Percentiles rank a stretch among this genome's conserved stretches.
Conservation (phyloP, 2,113 vertebrate genomes). For the Hiodon tergisus region DNA sequence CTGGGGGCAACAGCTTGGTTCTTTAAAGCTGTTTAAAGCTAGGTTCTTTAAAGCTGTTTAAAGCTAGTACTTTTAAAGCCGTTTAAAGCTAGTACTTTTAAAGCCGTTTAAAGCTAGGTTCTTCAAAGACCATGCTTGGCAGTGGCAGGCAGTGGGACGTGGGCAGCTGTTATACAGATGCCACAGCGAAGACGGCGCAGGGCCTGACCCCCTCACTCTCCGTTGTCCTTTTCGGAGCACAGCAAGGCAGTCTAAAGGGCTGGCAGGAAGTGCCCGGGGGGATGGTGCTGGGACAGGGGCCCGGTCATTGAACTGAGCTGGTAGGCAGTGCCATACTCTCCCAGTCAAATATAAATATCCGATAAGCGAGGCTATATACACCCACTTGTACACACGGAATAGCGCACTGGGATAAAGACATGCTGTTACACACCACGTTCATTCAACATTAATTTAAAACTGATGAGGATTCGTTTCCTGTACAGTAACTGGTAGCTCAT, state of each 20-base stretch:
- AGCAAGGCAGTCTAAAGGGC: not conserved
- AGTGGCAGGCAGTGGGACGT: not conserved
- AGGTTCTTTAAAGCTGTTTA: no score
- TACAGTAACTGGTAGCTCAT: not conserved
- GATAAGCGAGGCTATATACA: no score
- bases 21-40: not conserved
- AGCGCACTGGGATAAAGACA: no score
- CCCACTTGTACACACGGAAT: no score
- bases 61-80: no score
- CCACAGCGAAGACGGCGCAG: slow-evolving; percentile 3
- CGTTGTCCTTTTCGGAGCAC: not conserved
- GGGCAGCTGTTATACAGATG: slow-evolving; percentile 19
- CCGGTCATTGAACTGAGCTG: not conserved
- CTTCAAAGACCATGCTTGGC: not conserved
- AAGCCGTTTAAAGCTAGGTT: no score
- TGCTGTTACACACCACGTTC: no score
- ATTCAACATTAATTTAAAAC: no score
- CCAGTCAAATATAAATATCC: no score
- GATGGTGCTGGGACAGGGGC: not conserved
- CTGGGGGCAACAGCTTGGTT: slow-evolving; percentile 4
- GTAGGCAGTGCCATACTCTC: no score
- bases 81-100: no score
- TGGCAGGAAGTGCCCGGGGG: not conserved
- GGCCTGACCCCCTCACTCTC: not conserved
- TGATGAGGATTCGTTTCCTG: no score